Conservation (phyloP, 2,888 invertebrate genomes). For the Acleris literana region DNA sequence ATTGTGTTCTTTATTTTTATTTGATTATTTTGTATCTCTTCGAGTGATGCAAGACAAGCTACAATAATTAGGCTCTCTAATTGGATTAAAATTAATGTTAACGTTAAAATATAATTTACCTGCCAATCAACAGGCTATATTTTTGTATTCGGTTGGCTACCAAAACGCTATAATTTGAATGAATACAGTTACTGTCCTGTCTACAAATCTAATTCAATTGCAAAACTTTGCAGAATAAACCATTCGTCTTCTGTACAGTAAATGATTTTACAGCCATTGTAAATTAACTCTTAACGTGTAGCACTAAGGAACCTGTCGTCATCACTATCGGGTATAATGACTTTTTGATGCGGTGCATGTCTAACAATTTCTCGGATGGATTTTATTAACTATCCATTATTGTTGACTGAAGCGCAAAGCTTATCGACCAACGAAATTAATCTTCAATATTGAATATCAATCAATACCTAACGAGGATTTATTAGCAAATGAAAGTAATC, state of each 20-base stretch:
- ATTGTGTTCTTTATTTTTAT: no score
- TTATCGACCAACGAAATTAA: slow-evolving; percentile 27
- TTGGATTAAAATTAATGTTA: no score
- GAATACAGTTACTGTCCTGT: no score
- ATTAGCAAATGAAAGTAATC: slow-evolving; percentile 31
- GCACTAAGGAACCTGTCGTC: neutral
- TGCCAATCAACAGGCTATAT: no score
- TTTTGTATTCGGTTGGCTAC: no score
- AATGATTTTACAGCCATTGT: neutral
- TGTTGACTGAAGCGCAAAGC: slow-evolving; percentile 28
- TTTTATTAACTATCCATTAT: slow-evolving; percentile 47
- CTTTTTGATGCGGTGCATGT: slow-evolving; percentile 42
- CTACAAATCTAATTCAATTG: no score
- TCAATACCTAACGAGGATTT: slow-evolving; percentile 30
- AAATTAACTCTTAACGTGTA: neutral
- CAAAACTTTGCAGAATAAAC: slow-evolving; percentile 39
- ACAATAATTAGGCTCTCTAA: no score
- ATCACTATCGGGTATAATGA: slow-evolving; percentile 38
- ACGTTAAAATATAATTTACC: no score
- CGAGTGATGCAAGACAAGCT: no score
- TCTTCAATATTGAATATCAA: slow-evolving; percentile 30
- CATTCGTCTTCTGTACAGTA: slow-evolving; percentile 15
- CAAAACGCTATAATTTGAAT: no score
- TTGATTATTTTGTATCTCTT: no score
- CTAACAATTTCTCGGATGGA: slow-evolving; percentile 44